Evolutionary conservation across 2,888 invertebrate genomes (phyloP).

Genomic region (Acleris sparsana): DNA sequence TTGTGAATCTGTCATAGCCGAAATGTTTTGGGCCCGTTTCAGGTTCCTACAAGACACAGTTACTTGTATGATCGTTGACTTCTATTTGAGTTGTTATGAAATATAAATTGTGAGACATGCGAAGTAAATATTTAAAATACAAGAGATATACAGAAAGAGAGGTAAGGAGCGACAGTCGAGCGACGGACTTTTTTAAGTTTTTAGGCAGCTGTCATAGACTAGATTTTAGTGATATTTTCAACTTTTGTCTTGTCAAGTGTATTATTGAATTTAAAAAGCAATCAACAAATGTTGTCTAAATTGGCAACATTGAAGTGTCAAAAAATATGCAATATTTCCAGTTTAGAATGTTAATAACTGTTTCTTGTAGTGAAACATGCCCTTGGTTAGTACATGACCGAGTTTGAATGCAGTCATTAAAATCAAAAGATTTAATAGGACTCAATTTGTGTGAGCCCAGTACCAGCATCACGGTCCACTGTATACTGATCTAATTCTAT

Average conservation of each 20-base stretch:
- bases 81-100: no score
- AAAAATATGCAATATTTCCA: not conserved
- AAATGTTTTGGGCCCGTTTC: not conserved
- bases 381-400: slow-evolving; percentile 10
- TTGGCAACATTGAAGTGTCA: not conserved
- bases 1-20: slow-evolving; percentile 1
- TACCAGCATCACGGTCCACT: slow-evolving; percentile 41
- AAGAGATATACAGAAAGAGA: no score
- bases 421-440: slow-evolving; percentile 58
- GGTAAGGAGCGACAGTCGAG: no score
- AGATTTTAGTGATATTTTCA: no score
- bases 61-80: no score
- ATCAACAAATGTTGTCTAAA: not conserved
- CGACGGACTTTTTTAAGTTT: no score
- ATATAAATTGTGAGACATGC: no score
- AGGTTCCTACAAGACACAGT: no score
- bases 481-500: slow-evolving; percentile 73
- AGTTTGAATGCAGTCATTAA: slow-evolving; percentile 22
- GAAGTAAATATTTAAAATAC: no score
- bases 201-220: no score
- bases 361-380: not conserved
- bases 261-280: no score
- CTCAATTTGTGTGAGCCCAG: slow-evolving; percentile 50
- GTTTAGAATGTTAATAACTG: not conserved
- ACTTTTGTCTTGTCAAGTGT: no score